Evolutionary conservation across 2,113 vertebrate species (phyloP), one percentile per base, ranked within the genome.

Genomic region (Odontesthes bonariensis): DNA sequence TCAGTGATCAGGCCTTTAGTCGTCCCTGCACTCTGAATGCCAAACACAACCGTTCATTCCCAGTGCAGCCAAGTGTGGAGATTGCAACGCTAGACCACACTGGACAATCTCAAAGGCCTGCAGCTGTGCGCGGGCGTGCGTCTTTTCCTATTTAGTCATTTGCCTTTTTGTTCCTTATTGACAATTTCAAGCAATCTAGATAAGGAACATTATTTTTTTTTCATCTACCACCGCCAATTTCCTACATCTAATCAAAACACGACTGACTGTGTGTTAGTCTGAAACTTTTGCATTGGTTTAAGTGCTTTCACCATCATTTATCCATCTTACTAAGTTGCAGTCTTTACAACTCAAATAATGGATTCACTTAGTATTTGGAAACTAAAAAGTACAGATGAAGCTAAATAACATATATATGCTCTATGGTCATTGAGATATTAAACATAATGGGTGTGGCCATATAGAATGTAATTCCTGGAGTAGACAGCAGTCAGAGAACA

Each of bases 21-120:
- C 68, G 65, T 82, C 85, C 75, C 77, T 79, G 89, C 84, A 75
- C 82, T 83, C 86, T 75, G 85, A 93, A 93, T 93, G 92, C 92
- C 91, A 94, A 91, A 88, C 90, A 92, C 87, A 91, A 85, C 85
- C 63, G 75, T 91, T 89, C 90, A 92, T 92, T 88, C 89, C 79
- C 89, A 85, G 86, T 71, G 86, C 89, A 91, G 79, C 71, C 81
- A 61, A 90, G 91, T 92, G 70, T 89, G 87, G 83, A 80, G 58
- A 56, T 86, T 78, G 70, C 56, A 61, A 44, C 32, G 44, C 76
- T 22, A 82, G 69, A 79, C 82, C 82, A 74, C 85, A 78, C 74
- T 57, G 67, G 85, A 66, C 85, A 76, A 69, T 67, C 82, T 78
- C 71, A 81, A 84, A 88, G 83, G 38, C 57, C 86, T 57, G 32